Base-by-base conservation (phyloP, 1,140 invertebrate species). In the Penaeus chinensis region DNA sequence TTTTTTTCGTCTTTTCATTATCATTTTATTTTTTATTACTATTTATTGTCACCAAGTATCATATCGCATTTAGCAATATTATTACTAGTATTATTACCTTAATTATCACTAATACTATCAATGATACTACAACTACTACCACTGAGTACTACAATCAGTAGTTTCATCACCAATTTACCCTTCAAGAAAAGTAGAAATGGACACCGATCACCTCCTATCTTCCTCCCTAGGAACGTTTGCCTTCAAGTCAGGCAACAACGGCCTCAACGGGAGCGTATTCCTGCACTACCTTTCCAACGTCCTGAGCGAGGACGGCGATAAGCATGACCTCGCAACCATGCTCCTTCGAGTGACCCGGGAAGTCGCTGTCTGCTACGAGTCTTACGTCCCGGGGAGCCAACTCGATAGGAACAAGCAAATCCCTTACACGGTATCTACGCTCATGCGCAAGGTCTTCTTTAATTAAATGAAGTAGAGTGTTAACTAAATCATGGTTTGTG, bases 251-350 rank as follows among this genome's bases (percentile, higher is more conserved):
- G 20, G 27, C 19, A 88, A 85, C 61, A 79, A 82, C 27, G 89
- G 83, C 20, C 85, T 90, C 0, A 88, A 84, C 20, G 89, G 89
- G 10, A 90, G 89, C 76, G 89, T 90, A 0, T 90, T 90, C 82
- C 24, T 88, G 18, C 89, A 90, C 62, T 90, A 74, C 37, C 83
- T 90, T 3, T 8, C 82, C 19, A 65, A 85, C 24, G 82, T 87
- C 0, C 20, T 82, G 0, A n/a, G 4, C n/a, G 65, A 82, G 37
- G 85, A 90, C 11, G 82, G 82, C 24, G 54, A 37, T 11, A 65
- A 82, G 2, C 24, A 42, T 13, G 78, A 69, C 78, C 82, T 90
- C n/a, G 27, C 54, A 24, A 61, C 81, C 8, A 54, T 89, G 69
- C 80, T 89, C 27, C 82, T 90, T 20, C 27, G 76, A 24, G 85